These are phyloP conservation scores for Alfaro cultratus DNA, from an alignment of 2,797 vertebrate species.

Conservation along the genomic window DNA sequence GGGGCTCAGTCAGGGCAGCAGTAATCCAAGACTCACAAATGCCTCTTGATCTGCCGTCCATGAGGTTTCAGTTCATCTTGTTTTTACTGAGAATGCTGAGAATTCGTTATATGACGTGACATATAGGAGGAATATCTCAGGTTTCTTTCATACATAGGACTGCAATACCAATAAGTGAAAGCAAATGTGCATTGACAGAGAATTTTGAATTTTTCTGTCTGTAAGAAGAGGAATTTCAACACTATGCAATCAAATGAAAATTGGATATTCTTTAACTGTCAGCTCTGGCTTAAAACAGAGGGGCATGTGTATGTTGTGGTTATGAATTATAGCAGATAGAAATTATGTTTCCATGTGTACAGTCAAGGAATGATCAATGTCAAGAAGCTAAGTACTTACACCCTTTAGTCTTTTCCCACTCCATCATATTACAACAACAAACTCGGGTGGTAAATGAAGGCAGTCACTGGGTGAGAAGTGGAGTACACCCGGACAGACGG, in stretches of 20 bases:
- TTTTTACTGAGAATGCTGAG: slow-evolving; percentile 38
- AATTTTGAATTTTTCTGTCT: slow-evolving; percentile 61
- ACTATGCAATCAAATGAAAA: slow-evolving; percentile 32
- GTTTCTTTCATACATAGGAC: slow-evolving; percentile 48
- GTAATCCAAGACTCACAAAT: not conserved
- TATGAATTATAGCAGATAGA: slow-evolving; percentile 11
- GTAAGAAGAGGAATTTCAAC: slow-evolving; percentile 37
- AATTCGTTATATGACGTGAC: slow-evolving; percentile 15
- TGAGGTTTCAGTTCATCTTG: slow-evolving; percentile 40
- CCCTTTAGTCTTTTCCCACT: no score
- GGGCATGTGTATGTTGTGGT: slow-evolving; percentile 22
- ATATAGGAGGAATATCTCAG: not conserved
- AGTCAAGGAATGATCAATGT: slow-evolving; percentile 3
- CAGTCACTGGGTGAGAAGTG: no score
- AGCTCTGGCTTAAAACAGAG: slow-evolving; percentile 25
- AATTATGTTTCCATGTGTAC: slow-evolving; percentile 40
- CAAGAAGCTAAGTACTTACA: not conserved
- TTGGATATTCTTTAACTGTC: slow-evolving; percentile 46
- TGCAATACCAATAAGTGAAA: slow-evolving; percentile 61
- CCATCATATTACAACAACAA: no score
- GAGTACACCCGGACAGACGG: no score
- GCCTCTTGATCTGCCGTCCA: slow-evolving; percentile 19
- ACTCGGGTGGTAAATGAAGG: no score
- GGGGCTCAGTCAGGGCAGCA: no score
- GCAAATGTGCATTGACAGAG: slow-evolving; percentile 65